Conservation (phyloP, 2,113 vertebrate genomes). For the Cyanoramphus novaezelandiae region DNA sequence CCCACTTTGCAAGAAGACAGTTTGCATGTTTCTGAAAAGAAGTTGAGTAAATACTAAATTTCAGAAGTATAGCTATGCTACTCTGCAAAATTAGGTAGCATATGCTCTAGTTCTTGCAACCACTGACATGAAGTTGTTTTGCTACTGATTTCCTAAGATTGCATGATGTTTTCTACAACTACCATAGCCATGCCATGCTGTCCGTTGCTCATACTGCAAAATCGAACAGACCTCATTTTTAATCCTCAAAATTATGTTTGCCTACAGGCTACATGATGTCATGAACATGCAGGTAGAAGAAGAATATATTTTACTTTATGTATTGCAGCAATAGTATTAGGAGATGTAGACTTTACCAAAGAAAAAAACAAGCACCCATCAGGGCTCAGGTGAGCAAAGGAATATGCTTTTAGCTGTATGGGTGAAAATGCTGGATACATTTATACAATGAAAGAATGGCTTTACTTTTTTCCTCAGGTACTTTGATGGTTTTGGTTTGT, state of each 20-base stretch:
- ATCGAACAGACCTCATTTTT: not conserved
- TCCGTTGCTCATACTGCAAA: not conserved
- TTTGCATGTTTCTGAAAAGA: not conserved
- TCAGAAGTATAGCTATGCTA: not conserved
- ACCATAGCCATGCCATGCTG: accelerated
- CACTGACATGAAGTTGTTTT: not conserved
- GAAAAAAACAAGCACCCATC: not conserved
- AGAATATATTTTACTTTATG: not conserved
- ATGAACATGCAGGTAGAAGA: not conserved
- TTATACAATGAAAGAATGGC: not conserved
- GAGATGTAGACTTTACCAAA: not conserved
- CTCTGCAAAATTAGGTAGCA: not conserved
- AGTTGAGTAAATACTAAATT: not conserved
- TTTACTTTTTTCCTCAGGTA: not conserved
- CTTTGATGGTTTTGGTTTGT: not conserved
- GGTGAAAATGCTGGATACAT: not conserved
- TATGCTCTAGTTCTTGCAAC: not conserved
- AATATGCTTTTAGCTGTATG: not conserved
- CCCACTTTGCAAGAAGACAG: not conserved
- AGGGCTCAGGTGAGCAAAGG: not conserved
- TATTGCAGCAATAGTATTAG: not conserved
- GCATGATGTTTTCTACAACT: not conserved
- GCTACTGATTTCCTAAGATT: not conserved
- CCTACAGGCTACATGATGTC: not conserved
- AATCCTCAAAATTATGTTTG: not conserved